A percentile compares a stretch with the other conserved stretches of the same genome.
These are phyloP conservation scores for Thera obeliscata DNA, from an alignment of 2,888 invertebrate genomes.

Conservation along the genomic window DNA sequence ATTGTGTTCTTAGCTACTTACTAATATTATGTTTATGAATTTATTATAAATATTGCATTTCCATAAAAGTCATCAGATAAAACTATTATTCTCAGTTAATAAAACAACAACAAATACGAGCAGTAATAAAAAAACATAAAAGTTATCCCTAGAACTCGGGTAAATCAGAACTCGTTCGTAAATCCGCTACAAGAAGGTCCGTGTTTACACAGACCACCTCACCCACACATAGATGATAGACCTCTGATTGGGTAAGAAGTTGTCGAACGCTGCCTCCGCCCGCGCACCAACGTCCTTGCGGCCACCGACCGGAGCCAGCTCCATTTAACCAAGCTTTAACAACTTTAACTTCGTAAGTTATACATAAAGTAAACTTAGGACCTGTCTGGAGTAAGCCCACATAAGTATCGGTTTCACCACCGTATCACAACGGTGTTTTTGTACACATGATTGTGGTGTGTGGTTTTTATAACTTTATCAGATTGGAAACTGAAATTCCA, in stretches of 20 bases:
- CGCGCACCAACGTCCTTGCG: constrained; percentile 84
- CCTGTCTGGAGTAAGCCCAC: constrained; percentile 23
- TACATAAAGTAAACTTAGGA: constrained; percentile 34
- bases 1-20: too few relatives aligned
- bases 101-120: background rate
- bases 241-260: constrained; percentile 62
- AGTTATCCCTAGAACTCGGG: constrained; percentile 23
- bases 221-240: constrained; percentile 37
- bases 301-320: constrained; percentile 73
- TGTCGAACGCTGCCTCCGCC: constrained; percentile 69
- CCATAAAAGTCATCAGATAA: too few relatives aligned
- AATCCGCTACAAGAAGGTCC: constrained; percentile 54
- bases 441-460: constrained; percentile 22
- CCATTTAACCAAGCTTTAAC: constrained; percentile 41
- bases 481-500: constrained; percentile 9
- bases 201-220: constrained; percentile 47
- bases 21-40: too few relatives aligned
- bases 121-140: constrained; percentile 1
- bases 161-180: constrained; percentile 21
- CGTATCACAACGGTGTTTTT: constrained; percentile 29
- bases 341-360: constrained; percentile 33
- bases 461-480: constrained; percentile 27
- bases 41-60: too few relatives aligned
- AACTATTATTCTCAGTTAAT: too few relatives aligned
- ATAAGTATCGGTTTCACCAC: constrained; percentile 33